Percentiles rank a stretch among this genome's conserved stretches.
These are phyloP conservation scores for Diadophis punctatus DNA, from an alignment of 2,113 vertebrate genomes.

Conservation along the genomic window DNA sequence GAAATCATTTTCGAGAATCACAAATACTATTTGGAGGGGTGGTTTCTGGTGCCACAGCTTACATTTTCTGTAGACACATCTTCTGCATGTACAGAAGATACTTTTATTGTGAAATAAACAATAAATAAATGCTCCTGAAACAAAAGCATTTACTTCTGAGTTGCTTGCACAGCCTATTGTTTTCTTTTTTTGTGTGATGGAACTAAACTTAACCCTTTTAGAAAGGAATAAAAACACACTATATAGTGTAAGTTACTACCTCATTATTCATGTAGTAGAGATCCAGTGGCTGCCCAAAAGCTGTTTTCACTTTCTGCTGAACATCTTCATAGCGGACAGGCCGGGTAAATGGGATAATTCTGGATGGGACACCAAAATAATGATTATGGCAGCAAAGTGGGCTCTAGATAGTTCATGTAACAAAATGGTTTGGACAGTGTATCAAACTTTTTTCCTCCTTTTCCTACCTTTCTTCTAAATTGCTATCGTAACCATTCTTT, in stretches of 20 bases:
- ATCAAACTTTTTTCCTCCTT: neutral
- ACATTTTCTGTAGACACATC: neutral
- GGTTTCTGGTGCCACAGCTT: neutral
- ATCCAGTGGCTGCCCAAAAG: constrained; percentile 89
- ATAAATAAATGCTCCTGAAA: neutral
- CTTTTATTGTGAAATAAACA: neutral
- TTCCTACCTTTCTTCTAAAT: neutral
- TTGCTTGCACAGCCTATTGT: neutral
- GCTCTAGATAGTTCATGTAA: accelerated
- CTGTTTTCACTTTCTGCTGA: constrained; percentile 86
- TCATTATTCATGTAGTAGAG: constrained; percentile 96
- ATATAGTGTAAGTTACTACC: constrained; percentile 60
- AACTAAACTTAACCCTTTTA: neutral
- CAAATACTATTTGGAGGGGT: neutral
- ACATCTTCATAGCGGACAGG: constrained; percentile 91
- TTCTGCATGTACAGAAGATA: neutral
- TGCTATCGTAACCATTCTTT: neutral
- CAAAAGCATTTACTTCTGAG: neutral
- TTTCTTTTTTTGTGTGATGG: neutral
- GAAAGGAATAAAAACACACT: neutral
- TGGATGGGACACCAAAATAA: constrained; percentile 44
- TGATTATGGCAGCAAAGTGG: neutral
- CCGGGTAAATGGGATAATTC: constrained; percentile 88
- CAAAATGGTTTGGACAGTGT: neutral
- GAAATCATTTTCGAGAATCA: neutral